These are phyloP conservation scores for Botrylloides violaceus DNA, from an alignment of 23 tunicate genomes.

Conservation along the genomic window DNA sequence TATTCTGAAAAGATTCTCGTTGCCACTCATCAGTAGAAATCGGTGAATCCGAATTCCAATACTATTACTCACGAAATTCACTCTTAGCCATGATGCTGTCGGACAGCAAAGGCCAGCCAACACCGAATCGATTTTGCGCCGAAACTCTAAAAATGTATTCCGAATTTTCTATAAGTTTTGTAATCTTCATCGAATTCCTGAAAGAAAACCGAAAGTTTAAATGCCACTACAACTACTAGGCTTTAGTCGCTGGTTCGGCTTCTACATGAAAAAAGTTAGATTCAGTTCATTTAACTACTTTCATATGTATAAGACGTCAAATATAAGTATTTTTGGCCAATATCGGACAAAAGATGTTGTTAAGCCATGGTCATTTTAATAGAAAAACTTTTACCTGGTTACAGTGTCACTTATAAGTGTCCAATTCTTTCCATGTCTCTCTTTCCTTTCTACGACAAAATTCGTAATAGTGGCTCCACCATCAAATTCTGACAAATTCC, in stretches of 20 bases:
- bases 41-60: too few relatives aligned
- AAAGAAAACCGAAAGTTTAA: too few relatives aligned
- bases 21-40: too few relatives aligned
- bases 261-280: background rate
- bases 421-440: conserved; percentile 84
- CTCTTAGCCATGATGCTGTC: conserved; percentile 62
- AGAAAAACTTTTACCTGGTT: conserved; percentile 30
- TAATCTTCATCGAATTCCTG: conserved; percentile 59
- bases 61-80: conserved; percentile 25
- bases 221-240: background rate
- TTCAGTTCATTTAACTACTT: background rate
- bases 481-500: conserved; percentile 75
- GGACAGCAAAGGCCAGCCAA: conserved; percentile 55
- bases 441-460: conserved; percentile 87
- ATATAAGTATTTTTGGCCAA: too few relatives aligned
- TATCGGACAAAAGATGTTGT: too few relatives aligned
- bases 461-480: conserved; percentile 90
- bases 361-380: too few relatives aligned
- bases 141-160: conserved; percentile 79
- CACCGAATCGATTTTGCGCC: conserved; percentile 94
- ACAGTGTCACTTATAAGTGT: conserved; percentile 55
- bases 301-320: background rate
- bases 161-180: conserved; percentile 46
- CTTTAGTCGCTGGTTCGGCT: background rate
- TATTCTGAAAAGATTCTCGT: too few relatives aligned